Conservation (phyloP, 2,888 invertebrate species). For the Rhagium mordax region DNA sequence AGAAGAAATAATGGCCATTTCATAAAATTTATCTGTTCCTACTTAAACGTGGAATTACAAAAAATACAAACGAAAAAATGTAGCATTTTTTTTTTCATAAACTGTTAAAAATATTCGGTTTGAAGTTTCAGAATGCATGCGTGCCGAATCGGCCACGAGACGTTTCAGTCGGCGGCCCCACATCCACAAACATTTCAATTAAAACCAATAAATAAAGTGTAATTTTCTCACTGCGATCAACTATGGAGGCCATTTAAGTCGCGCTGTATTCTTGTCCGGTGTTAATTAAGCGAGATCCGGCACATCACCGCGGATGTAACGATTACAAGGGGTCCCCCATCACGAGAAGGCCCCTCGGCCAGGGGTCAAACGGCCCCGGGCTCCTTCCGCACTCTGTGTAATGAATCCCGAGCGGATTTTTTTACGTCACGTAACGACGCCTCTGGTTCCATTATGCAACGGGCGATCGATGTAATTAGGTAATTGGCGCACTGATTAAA, state of each 20-base stretch:
- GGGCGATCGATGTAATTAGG: background rate
- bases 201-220: conserved; percentile 17
- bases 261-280: conserved; percentile 25
- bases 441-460: background rate
- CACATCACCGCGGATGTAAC: conserved; percentile 62
- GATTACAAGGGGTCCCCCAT: conserved; percentile 59
- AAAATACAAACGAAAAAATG: too few species aligned
- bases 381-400: conserved; percentile 20
- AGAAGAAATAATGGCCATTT: too few species aligned
- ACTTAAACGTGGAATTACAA: too few species aligned
- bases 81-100: too few species aligned
- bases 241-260: conserved; percentile 9
- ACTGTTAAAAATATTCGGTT: too few species aligned
- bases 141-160: background rate
- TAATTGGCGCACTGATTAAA: conserved; percentile 15
- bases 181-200: conserved; percentile 15
- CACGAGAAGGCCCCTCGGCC: conserved; percentile 56
- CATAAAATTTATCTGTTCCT: too few species aligned
- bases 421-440: background rate
- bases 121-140: too few species aligned
- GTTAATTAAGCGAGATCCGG: conserved; percentile 64
- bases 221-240: conserved; percentile 25
- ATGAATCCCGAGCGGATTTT: conserved; percentile 26
- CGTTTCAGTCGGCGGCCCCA: background rate
- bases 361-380: conserved; percentile 60